These are phyloP conservation scores for Tryphoninae sp. DNA, from an alignment of 2,888 invertebrate genomes.

Conservation along the genomic window DNA sequence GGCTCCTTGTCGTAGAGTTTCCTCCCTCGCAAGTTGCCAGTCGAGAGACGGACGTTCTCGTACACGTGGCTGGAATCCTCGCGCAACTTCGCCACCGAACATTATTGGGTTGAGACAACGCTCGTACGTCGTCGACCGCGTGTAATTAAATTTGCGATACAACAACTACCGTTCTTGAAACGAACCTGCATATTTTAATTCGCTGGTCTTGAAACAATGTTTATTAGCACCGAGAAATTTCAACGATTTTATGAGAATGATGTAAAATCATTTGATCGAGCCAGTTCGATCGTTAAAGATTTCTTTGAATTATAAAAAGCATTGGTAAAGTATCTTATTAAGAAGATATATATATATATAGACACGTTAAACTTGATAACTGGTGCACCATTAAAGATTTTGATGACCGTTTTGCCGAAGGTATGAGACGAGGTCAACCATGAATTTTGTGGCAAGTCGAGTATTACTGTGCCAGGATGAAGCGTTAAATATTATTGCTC, in stretches of 20 bases:
- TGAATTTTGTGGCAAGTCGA: constrained; percentile 36
- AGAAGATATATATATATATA: too few species aligned
- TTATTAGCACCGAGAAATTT: neutral
- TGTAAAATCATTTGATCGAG: too few species aligned
- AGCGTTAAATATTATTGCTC: constrained; percentile 60
- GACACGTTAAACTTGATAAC: neutral
- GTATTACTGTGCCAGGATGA: constrained; percentile 54
- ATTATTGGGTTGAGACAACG: neutral
- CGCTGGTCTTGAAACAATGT: neutral
- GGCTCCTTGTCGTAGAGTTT: constrained; percentile 13
- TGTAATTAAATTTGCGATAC: neutral
- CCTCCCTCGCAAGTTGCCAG: constrained; percentile 10
- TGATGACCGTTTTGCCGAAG: neutral
- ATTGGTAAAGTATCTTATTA: too few species aligned
- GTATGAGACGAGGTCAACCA: neutral
- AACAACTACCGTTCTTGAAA: neutral
- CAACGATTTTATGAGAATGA: neutral
- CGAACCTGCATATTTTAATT: neutral
- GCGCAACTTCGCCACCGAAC: neutral
- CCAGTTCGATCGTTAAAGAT: too few species aligned
- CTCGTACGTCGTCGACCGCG: neutral
- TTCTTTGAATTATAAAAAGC: too few species aligned
- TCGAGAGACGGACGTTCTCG: neutral
- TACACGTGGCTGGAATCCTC: neutral
- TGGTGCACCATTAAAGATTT: neutral